Evolutionary conservation across 2,113 vertebrate genomes (phyloP), one percentile per base, ranked within the genome.

Genomic region (Psettodes erumei): DNA sequence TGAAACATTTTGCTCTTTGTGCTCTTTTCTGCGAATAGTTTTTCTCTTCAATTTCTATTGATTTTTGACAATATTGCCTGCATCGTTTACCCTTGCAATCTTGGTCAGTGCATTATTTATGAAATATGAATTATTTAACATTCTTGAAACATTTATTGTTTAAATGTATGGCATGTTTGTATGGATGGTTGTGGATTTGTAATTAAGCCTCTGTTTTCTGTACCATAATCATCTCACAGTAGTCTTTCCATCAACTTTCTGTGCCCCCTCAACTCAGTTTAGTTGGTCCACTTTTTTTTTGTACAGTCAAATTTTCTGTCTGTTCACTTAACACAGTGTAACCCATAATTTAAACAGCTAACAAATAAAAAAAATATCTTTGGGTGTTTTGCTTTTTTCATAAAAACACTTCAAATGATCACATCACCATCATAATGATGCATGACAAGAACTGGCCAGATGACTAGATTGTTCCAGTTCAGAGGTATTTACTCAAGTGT

Each of bases 71-170:
- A 19, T 21, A 60, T 35, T 6, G n/a, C 55, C 55, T 48, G 43
- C 61, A 13, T 58, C 47, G 38, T 86, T 78, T 69, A 32, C 18
- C 25, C 43, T 30, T 16, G 23, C 30, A 62, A 25, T 77, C 70
- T 75, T 64, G 73, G 47, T 72, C 63, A 33, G 6, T 59, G 35
- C 21, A 67, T 80, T 81, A 86, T 81, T 73, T 75, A 75, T 83
- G 43, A 19, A 4, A 40, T 69, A 43, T 61, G 19, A 81, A 72
- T 65, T 35, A 84, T 74, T 8, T 35, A 61, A 60, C 50, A 43
- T 56, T 83, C 30, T 83, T 73, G 50, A 35, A 73, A 40, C 10
- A 16, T 80, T 32, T 42, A 25, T 71, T 54, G 65, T 72, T 71
- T 23, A 32, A 72, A 66, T 42, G 33, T 42, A 40, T 8, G 3